Evolutionary conservation across 1,140 invertebrate genomes (phyloP), one percentile per base, ranked within the genome.

Genomic region (Catajapyx aquilonaris): DNA sequence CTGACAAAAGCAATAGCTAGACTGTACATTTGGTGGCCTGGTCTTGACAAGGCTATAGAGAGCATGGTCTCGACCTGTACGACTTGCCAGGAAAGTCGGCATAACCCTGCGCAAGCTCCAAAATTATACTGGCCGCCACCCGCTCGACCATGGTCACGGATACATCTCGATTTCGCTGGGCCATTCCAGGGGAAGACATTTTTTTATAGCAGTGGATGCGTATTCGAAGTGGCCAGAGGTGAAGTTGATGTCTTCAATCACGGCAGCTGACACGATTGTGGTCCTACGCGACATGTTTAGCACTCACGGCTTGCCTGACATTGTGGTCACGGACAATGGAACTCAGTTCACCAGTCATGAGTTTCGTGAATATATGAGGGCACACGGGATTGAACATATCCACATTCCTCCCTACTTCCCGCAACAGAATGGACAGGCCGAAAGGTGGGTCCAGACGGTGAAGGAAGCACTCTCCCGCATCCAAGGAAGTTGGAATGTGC

Each of bases 1-100:
- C 52, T 52, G 43, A 65, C 62, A 55, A 66, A 65, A 47, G 40
- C 48, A 1, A 35, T 57, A 5, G 57, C 57, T 3, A 15, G 53
- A 31, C 38, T 23, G 25, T 50, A 59, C 41, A 39, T 57, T 10
- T 51, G 44, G 49, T 64, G 51, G 49, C 50, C 51, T 16, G 41
- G 43, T 5, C 49, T 65, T 1, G 53, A 64, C 40, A 35, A 38
- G 15, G 50, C 57, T 1, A 57, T 63, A 22, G 42, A 49, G 19
- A 36, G 39, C 17, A 10, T 42, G 11, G 42, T 33, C n/a, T 37
- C 34, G 38, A 39, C 15, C 10, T 51, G 46, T 37, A 20, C 33
- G 18, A 4, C 30, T 4, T 52, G 50, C 22, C n/a, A 11, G 20
- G 22, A 22, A 11, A 16, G 16, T 9, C 9, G 20, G 23, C 20